Conservation (phyloP, 2,888 invertebrate genomes). For the Agonopterix arenella region DNA sequence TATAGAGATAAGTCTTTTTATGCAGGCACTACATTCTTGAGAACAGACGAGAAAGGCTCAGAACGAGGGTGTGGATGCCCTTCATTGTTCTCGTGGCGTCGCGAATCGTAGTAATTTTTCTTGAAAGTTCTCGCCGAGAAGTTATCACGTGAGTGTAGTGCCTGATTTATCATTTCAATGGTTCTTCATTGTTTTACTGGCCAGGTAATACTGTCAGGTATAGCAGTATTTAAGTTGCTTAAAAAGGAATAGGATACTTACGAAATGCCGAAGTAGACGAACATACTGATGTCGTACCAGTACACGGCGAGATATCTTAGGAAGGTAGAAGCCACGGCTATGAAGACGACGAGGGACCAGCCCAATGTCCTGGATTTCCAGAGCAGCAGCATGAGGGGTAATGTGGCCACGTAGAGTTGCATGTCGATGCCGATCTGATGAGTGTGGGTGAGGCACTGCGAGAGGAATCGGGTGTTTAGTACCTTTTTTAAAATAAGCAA, state of each 20-base stretch:
- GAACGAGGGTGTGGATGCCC: too few relatives aligned
- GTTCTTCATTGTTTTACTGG: too few relatives aligned
- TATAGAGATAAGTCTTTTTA: too few relatives aligned
- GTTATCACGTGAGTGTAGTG: too few relatives aligned
- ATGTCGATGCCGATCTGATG: slow-evolving; percentile 78
- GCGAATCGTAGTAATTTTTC: too few relatives aligned
- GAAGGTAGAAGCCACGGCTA: slow-evolving; percentile 59
- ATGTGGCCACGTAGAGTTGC: slow-evolving; percentile 71
- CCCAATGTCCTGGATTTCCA: slow-evolving; percentile 58
- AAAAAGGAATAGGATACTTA: slow-evolving; percentile 43
- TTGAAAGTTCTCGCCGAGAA: too few relatives aligned
- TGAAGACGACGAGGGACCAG: slow-evolving; percentile 38
- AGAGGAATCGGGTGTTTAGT: slow-evolving; percentile 7
- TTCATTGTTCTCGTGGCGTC: too few relatives aligned
- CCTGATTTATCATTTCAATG: too few relatives aligned
- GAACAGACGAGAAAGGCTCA: too few relatives aligned
- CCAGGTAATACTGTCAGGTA: too few relatives aligned
- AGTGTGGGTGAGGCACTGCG: slow-evolving; percentile 76
- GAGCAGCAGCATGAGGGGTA: slow-evolving; percentile 64
- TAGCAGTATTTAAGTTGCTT: background rate
- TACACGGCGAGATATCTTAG: slow-evolving; percentile 62
- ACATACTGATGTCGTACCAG: slow-evolving; percentile 70
- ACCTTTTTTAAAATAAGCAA: too few relatives aligned
- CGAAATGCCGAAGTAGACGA: slow-evolving; percentile 75
- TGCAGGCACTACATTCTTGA: too few relatives aligned